phyloP scores from a whole-genome alignment of 2,888 invertebrate species.

The Meganola albula region DNA sequence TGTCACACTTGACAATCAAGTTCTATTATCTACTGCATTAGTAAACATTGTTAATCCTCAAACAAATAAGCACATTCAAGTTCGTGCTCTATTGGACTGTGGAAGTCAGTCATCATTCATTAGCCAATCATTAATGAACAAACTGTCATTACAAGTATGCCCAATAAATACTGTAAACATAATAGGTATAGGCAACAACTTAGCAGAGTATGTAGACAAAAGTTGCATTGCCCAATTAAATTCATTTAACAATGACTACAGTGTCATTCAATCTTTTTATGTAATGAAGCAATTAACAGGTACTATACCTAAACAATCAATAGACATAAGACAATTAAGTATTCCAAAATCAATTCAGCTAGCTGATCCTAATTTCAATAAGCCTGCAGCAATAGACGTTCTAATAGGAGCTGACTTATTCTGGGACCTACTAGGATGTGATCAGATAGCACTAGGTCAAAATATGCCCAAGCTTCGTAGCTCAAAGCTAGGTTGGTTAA shows the following conservation, averaged over 20 bases:
- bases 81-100: constrained; percentile 1
- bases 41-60: neutral
- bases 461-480: constrained; percentile 3
- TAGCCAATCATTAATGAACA: constrained; percentile 3
- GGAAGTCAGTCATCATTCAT: constrained; percentile 7
- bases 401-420: constrained; percentile 3
- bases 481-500: constrained; percentile 7
- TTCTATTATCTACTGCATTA: constrained; percentile 4
- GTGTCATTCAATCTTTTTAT: constrained; percentile 11
- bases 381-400: constrained; percentile 3
- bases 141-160: neutral
- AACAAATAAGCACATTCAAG: neutral
- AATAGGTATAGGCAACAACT: constrained; percentile 12
- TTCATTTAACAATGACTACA: constrained; percentile 12
- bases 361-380: constrained; percentile 10
- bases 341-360: constrained; percentile 5
- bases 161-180: constrained; percentile 4
- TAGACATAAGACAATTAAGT: neutral
- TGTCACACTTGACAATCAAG: neutral
- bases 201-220: constrained; percentile 1
- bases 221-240: constrained; percentile 7
- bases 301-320: constrained; percentile 1
- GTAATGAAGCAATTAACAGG: constrained; percentile 16
- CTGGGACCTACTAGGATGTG: constrained; percentile 8
- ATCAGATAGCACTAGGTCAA: constrained; percentile 1